These are phyloP conservation scores for Drosophila repleta DNA, from an alignment of 1,140 invertebrate genomes.

Conservation along the genomic window DNA sequence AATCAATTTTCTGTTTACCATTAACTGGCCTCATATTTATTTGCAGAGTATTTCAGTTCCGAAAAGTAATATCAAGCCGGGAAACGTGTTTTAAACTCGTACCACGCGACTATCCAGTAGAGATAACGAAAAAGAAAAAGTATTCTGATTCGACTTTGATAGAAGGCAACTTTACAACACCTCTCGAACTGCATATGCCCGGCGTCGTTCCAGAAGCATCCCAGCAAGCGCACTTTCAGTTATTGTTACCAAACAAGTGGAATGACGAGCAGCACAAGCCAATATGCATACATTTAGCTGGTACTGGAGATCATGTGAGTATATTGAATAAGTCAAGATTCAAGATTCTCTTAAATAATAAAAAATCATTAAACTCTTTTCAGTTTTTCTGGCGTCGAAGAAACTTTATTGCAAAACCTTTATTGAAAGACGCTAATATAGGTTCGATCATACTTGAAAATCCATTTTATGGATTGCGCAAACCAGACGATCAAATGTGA, in stretches of 20 bases:
- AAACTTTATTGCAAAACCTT: constrained; percentile 92
- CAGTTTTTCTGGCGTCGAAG: constrained; percentile 96
- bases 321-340: neutral
- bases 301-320: constrained; percentile 99
- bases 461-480: constrained; percentile 97
- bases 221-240: constrained; percentile 92
- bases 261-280: constrained; percentile 89
- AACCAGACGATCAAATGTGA: constrained; percentile 96
- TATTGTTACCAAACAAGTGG: constrained; percentile 94
- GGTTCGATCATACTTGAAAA: constrained; percentile 98
- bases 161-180: constrained; percentile 95
- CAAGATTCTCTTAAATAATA: neutral
- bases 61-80: constrained; percentile 93
- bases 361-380: constrained; percentile 55
- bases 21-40: neutral
- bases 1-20: too few relatives aligned
- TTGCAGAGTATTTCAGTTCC: constrained; percentile 93
- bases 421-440: constrained; percentile 95
- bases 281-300: constrained; percentile 96
- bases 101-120: constrained; percentile 92
- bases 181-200: constrained; percentile 92
- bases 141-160: constrained; percentile 90
- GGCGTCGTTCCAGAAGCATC: constrained; percentile 94
- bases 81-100: constrained; percentile 93
- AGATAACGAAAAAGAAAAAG: constrained; percentile 94